Base-by-base conservation (phyloP, 35 echinoderm and acorn worm species). In the Anneissia japonica region DNA sequence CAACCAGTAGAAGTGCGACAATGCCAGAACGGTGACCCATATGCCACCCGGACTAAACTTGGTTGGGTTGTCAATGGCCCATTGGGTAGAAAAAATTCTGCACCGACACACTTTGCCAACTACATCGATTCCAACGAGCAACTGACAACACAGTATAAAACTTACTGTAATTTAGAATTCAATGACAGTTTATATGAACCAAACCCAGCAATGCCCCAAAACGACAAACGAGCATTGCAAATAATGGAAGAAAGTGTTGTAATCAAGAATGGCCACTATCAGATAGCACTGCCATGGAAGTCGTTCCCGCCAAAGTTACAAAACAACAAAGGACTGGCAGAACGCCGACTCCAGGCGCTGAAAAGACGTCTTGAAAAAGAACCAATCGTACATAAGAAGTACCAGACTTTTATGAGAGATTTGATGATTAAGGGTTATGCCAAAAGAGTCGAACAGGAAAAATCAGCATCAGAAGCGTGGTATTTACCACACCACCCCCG, bases 221-320 rank as follows among this genome's bases (percentile, higher is more conserved):
- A 90, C 31, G 92, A 93, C 46, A 81, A 90, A 64, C 31, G 77
- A 34, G 84, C 79, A 17, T 26, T 94, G 35, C 4, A 80, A 13
- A 38, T 83, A 13, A 83, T 76, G 83, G 35, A 90, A 38, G 83
- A 73, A 13, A 77, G 1, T 14, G 79, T 86, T 12, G 17, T 37
- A 33, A 41, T 87, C 36, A 80, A 76, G 36, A 79, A 87, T 13
- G 85, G 89, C 39, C 88, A 91, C 84, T 91, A 91, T 78, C 45
- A 94, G 80, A 74, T 94, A 23, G 77, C 37, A 21, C 77, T 91
- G 26, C 89, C 89, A 13, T 87, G 77, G 35, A 94, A 90, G 45
- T 10, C 73, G 21, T 17, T 29, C 40, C 43, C 76, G 2, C 38
- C 74, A 11, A 31, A 75, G 9, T 36, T 94, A 26, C 72, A 84